Conservation (phyloP, 2,797 vertebrate genomes). For the Rallus crepitans region DNA sequence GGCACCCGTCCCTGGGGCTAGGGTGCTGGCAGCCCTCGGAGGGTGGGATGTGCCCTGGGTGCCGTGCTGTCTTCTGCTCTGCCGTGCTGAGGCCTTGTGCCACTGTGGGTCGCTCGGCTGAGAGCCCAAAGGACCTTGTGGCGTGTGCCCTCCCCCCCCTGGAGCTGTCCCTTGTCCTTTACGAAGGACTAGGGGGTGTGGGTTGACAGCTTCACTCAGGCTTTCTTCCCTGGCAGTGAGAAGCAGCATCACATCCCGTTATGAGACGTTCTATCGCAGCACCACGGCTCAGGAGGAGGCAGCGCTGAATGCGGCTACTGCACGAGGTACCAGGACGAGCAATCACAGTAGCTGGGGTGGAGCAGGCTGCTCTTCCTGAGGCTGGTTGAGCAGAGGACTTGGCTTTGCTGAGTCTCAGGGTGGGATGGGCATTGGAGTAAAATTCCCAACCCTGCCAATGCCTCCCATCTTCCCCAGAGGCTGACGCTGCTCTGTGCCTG, state of each 20-base stretch:
- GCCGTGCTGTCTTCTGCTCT: fast-evolving
- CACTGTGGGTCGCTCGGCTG: background rate
- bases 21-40: fast-evolving
- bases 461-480: conserved; percentile 76
- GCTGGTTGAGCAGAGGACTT: background rate
- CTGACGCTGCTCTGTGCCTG: conserved; percentile 81
- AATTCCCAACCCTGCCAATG: background rate
- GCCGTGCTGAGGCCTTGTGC: fast-evolving
- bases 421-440: background rate
- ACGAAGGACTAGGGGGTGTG: fast-evolving
- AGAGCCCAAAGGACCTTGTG: background rate
- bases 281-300: conserved; percentile 87
- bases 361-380: background rate
- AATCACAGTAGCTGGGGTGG: fast-evolving
- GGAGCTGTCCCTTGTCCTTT: background rate
- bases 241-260: conserved; percentile 82
- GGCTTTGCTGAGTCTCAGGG: background rate
- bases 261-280: conserved; percentile 86
- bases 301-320: conserved; percentile 78
- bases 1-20: fast-evolving
- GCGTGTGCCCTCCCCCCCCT: fast-evolving
- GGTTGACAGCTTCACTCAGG: background rate
- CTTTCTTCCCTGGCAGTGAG: conserved; percentile 71
- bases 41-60: background rate
- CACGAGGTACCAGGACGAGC: conserved; percentile 77